Base-by-base conservation (phyloP, 2,113 vertebrate species). In the Gasterosteus aculeatus region DNA sequence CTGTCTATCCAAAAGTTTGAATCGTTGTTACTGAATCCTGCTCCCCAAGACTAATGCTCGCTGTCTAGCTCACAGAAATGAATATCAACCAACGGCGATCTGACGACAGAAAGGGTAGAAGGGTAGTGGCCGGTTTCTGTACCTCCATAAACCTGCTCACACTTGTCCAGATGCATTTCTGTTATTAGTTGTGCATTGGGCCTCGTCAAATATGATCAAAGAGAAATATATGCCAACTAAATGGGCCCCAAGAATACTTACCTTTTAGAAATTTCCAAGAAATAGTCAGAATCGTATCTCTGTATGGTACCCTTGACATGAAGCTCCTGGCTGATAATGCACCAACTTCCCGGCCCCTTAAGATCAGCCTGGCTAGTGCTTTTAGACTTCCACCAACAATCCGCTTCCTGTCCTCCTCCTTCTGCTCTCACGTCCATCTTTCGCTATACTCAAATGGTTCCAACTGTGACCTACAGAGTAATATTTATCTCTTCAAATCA, bases 361-460 rank as follows among this genome's bases (percentile, higher is more conserved):
- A 41, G n/a, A 75, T 72, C 54, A 67, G 16, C 63, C 44, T 70
- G 84, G 71, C 44, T 70, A 41, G 59, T 33, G 41, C 5, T 61
- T 68, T 73, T 8, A 75, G 69, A 68, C 82, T 91, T 46, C 72
- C 72, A 85, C 63, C 73, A 86, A 53, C 41, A 69, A 80, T 70
- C 68, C 86, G 69, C 39, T 79, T 78, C 56, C 72, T 80, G 31
- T 75, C 53, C 56, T 69, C n/a, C 66, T 33, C 41, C 1, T 22
- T 86, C 75, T 86, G 88, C 85, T 75, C 58, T 51, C 73, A 72
- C 16, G 22, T 19, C 31, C 31, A 8, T 57, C 80, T 69, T 87
- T 85, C 85, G 85, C 74, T 78, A 83, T 35, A 70, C 66, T 91
- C 90, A 94, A 94, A 91, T 84, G 92, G 75, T 60, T 89, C 69